Conservation (phyloP, 1,140 invertebrate genomes). For the Mactra quadrangularis region DNA sequence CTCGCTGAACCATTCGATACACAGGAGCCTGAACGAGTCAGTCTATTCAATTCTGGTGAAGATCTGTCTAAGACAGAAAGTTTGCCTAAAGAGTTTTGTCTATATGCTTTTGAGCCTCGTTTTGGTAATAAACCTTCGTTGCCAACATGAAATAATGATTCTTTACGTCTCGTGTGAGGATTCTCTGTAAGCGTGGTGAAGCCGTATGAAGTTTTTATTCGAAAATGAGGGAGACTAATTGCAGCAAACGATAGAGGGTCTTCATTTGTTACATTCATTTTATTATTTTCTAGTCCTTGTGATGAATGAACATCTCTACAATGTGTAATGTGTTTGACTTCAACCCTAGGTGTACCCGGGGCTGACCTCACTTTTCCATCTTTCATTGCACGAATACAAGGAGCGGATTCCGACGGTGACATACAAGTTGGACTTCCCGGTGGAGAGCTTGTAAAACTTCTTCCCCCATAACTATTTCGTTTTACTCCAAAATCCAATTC, state of each 20-base stretch:
- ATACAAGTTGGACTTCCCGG: slow-evolving; percentile 10
- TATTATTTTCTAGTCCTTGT: slow-evolving; percentile 47
- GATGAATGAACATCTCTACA: slow-evolving; percentile 43
- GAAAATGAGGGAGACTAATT: slow-evolving; percentile 72
- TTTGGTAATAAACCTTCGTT: slow-evolving; percentile 46
- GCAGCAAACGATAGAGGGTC: slow-evolving; percentile 73
- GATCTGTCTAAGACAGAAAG: slow-evolving; percentile 5
- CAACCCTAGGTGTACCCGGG: slow-evolving; percentile 75
- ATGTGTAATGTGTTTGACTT: slow-evolving; percentile 61
- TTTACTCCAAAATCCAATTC: slow-evolving; percentile 54
- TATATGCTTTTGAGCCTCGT: slow-evolving; percentile 2
- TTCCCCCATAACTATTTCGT: slow-evolving; percentile 45
- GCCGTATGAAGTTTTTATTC: slow-evolving; percentile 68
- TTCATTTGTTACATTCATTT: slow-evolving; percentile 64
- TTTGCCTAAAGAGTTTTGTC: slow-evolving; percentile 34
- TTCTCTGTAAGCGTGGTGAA: slow-evolving; percentile 74
- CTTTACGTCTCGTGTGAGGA: slow-evolving; percentile 74
- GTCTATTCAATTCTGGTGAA: neutral
- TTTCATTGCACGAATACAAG: slow-evolving; percentile 33
- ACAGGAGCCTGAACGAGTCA: neutral
- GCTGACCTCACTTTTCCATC: slow-evolving; percentile 61
- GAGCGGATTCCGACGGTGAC: slow-evolving; percentile 29
- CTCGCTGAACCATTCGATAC: neutral
- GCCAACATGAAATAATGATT: slow-evolving; percentile 71
- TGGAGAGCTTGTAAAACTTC: slow-evolving; percentile 31